Percentiles rank a stretch among this genome's conserved stretches.
Evolutionary conservation across 1,140 invertebrate species (phyloP).

Genomic region (Scaptomyza graminum): DNA sequence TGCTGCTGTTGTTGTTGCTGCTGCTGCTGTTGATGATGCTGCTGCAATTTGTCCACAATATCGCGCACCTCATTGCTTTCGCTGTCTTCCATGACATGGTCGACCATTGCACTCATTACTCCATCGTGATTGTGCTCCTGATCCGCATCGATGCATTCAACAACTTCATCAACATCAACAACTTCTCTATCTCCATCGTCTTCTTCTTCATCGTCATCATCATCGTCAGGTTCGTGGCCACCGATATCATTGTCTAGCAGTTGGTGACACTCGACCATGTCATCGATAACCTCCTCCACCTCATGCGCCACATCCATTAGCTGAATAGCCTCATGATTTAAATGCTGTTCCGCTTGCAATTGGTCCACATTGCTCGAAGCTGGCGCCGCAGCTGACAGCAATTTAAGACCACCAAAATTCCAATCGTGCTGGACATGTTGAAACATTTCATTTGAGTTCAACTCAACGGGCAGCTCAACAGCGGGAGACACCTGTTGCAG

Average conservation of each 20-base stretch:
- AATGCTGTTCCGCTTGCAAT: too few relatives aligned
- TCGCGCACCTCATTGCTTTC: slow-evolving; percentile 68
- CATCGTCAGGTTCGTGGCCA: slow-evolving; percentile 50
- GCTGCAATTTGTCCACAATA: slow-evolving; percentile 75
- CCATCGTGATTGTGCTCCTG: slow-evolving; percentile 50
- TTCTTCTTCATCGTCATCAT: slow-evolving; percentile 51
- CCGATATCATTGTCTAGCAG: slow-evolving; percentile 64
- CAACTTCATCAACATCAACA: slow-evolving; percentile 60
- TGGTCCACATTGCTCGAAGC: slow-evolving; percentile 35
- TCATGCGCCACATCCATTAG: slow-evolving; percentile 76
- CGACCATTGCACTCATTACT: slow-evolving; percentile 68
- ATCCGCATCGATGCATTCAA: slow-evolving; percentile 43
- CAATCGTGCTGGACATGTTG: slow-evolving; percentile 82
- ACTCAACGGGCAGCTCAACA: slow-evolving; percentile 50
- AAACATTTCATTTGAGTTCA: slow-evolving; percentile 74
- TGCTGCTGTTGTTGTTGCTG: slow-evolving; percentile 59
- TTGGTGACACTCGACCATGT: slow-evolving; percentile 65
- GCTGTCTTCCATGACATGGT: slow-evolving; percentile 51
- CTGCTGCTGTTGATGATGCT: slow-evolving; percentile 68
- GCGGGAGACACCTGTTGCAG: slow-evolving; percentile 29
- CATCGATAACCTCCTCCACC: slow-evolving; percentile 59
- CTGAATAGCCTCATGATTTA: slow-evolving; percentile 62
- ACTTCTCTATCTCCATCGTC: slow-evolving; percentile 25
- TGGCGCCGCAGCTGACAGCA: slow-evolving; percentile 46
- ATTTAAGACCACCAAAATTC: slow-evolving; percentile 79